These are phyloP conservation scores for Laspeyria flexula DNA, from an alignment of 2,888 invertebrate genomes.

Conservation along the genomic window DNA sequence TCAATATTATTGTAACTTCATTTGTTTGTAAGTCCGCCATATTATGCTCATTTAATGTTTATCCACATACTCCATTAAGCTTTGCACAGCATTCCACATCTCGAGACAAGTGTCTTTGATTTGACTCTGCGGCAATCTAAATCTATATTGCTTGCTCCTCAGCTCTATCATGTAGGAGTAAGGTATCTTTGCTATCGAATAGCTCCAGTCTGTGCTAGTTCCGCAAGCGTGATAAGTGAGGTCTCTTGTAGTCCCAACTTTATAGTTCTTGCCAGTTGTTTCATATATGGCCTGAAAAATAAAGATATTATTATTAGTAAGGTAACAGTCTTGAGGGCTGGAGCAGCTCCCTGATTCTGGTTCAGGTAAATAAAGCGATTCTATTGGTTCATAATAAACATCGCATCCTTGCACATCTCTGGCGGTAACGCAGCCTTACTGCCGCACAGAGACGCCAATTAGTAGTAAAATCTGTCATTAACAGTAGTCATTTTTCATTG, in stretches of 20 bases:
- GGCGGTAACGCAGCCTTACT: no score
- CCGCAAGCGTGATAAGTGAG: constrained; percentile 77
- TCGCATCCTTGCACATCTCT: no score
- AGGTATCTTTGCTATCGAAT: constrained; percentile 74
- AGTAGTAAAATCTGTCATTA: no score
- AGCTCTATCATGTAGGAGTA: constrained; percentile 79
- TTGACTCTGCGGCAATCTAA: constrained; percentile 70
- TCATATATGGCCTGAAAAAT: constrained; percentile 73
- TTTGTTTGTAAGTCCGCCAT: no score
- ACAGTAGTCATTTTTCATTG: no score
- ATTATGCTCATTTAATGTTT: constrained; percentile 43
- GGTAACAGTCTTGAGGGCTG: no score
- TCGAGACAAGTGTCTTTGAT: constrained; percentile 71
- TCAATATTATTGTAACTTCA: no score
- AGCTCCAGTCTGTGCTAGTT: constrained; percentile 80
- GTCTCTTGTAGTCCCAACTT: constrained; percentile 77
- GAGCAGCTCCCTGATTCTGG: no score
- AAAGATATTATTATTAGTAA: no score
- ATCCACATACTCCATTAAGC: constrained; percentile 72
- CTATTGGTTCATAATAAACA: no score
- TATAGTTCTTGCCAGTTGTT: constrained; percentile 69
- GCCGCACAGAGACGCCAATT: no score
- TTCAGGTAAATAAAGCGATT: no score
- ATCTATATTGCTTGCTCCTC: constrained; percentile 68
- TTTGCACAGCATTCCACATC: constrained; percentile 67